Evolutionary conservation across 2,113 vertebrate genomes (phyloP).

Genomic region (Recurvirostra avosetta): DNA sequence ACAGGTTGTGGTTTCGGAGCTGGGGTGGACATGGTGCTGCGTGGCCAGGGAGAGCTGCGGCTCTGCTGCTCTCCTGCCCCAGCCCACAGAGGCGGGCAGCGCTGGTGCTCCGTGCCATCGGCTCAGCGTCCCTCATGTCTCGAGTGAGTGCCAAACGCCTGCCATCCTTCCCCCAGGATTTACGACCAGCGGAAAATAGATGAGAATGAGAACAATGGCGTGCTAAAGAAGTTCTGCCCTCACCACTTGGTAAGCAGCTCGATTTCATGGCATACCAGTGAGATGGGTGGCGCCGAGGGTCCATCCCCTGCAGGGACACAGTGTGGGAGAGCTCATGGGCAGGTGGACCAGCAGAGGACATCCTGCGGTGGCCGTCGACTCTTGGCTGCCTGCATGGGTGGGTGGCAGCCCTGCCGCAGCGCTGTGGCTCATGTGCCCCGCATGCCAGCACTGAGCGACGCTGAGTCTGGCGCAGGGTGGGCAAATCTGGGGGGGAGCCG

Average conservation of each 20-base stretch:
- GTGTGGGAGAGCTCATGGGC: not conserved
- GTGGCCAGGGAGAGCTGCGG: not conserved
- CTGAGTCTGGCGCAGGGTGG: no score
- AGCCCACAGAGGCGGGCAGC: no score
- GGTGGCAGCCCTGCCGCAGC: not conserved
- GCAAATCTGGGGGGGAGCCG: no score
- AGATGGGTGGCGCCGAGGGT: not conserved
- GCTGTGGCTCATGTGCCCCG: not conserved
- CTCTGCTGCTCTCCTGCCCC: no score
- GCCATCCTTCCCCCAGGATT: constrained; percentile 75
- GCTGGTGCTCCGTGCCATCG: not conserved
- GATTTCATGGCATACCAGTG: fast-evolving
- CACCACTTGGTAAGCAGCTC: constrained; percentile 83
- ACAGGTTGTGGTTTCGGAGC: no score
- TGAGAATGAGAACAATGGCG: constrained; percentile 93
- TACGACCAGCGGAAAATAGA: constrained; percentile 96
- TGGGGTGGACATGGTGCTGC: fast-evolving
- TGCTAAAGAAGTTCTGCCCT: constrained; percentile 95
- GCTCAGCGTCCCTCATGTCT: not conserved
- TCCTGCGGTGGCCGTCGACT: not conserved
- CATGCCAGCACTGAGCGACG: no score
- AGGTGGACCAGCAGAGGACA: not conserved
- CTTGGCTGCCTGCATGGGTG: not conserved
- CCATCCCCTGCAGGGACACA: fast-evolving
- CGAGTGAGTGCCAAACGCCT: fast-evolving